Base-by-base conservation (phyloP, 2,888 invertebrate genomes). In the Blera fallax region DNA sequence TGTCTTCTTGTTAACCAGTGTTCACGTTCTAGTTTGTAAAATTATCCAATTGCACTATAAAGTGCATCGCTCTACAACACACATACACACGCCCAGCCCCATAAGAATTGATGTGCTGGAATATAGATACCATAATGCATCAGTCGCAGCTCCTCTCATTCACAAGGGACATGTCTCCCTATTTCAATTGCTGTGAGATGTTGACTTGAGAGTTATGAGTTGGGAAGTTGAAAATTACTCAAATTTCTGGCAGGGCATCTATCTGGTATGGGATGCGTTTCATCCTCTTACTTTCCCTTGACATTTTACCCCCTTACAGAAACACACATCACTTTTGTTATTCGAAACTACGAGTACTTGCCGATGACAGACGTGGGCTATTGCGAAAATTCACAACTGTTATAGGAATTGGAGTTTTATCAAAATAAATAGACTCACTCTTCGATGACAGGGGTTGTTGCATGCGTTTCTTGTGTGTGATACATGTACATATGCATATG, bases 161-260 rank as follows among this genome's bases (percentile, higher is more conserved):
- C 32, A 37, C 70, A 45, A 0, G 34, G 21, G 62, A 54, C 32
- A 29, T 18, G 10, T 6, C 29, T 14, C 32, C n/a, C 48, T n/a
- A 32, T 37, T 50, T 43, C 70, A 45, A 5, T 70, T 70, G 27
- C 32, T 16, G 8, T 21, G 34, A 32, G 40, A 72, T 70, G 62
- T 16, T 29, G 34, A 67, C 29, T 52, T 50, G n/a, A 62, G 45
- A 52, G 78, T 27, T 77, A 50, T 79, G 64, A 50, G 62, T 76
- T 56, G 52, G 45, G 54, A 21, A 56, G 72, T 70, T 78, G 62
- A 56, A 67, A 77, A 62, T 72, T 79, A 56, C 72, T 50, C 56
- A 29, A 67, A 48, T 65, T 79, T 65, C 48, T 40, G 72, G 73
- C 72, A 80, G 16, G 37, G n/a, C 18, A 45, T 45, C 24, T 45